These are phyloP conservation scores for Pogonocherus hispidulus DNA, from an alignment of 2,888 invertebrate species.

Conservation along the genomic window DNA sequence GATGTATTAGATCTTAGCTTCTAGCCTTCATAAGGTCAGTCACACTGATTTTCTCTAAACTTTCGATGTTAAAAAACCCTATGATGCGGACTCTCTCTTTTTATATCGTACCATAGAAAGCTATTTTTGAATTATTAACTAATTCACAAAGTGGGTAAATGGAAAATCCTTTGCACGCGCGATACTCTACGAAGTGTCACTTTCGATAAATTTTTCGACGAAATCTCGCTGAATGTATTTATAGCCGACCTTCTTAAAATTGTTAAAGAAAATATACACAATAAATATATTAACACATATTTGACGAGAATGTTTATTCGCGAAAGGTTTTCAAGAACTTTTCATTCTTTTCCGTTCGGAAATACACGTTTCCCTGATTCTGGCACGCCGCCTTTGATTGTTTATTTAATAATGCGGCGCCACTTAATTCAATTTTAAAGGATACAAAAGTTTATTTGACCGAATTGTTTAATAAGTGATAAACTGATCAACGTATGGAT, in stretches of 20 bases:
- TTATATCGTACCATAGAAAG: too few relatives aligned
- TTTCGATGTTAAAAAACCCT: too few relatives aligned
- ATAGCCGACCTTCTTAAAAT: background rate
- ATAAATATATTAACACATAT: slow-evolving; percentile 2
- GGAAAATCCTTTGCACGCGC: background rate
- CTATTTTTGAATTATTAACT: too few relatives aligned
- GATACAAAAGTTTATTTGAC: background rate
- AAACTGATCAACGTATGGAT: too few relatives aligned
- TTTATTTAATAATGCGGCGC: slow-evolving; percentile 3
- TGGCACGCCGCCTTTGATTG: background rate
- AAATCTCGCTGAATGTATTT: background rate
- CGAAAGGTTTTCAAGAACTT: background rate
- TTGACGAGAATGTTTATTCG: background rate
- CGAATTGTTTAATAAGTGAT: too few relatives aligned
- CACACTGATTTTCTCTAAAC: too few relatives aligned
- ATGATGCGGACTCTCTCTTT: too few relatives aligned
- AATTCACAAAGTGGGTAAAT: background rate
- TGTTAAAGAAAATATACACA: slow-evolving; percentile 1
- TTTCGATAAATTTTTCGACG: background rate
- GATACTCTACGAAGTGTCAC: background rate
- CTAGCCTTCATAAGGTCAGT: too few relatives aligned
- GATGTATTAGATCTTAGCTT: too few relatives aligned
- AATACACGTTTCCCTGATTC: background rate
- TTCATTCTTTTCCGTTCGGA: background rate
- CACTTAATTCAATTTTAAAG: background rate